A percentile compares a stretch with the other conserved stretches of the same genome.
Evolutionary conservation across 2,888 invertebrate species (phyloP).

Genomic region (Tolmerus cingulatus): DNA sequence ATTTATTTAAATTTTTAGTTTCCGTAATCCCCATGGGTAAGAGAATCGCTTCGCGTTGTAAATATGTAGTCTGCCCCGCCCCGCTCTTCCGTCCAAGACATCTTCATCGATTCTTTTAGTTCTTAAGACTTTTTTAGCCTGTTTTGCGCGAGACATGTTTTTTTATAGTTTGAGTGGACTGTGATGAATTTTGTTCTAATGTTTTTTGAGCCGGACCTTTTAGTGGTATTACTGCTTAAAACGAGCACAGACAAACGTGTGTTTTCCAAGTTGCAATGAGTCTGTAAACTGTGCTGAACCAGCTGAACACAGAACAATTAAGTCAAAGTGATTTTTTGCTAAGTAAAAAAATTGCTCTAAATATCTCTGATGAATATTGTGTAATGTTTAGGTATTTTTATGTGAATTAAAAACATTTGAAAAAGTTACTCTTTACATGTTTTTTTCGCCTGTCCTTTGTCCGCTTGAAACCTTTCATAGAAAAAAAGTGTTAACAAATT

Average conservation of each 20-base stretch:
- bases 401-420: conserved; percentile 18
- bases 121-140: conserved; percentile 1
- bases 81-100: not conserved
- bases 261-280: not conserved
- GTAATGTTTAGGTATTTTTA: conserved; percentile 21
- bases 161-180: conserved; percentile 43
- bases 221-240: not conserved
- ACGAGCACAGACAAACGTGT: not conserved
- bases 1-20: conserved; percentile 33
- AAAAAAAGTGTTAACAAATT: too few species aligned
- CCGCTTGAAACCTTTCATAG: too few species aligned
- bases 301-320: not conserved
- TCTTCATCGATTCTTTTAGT: conserved; percentile 23
- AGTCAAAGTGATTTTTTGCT: not conserved
- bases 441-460: not conserved
- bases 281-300: not conserved
- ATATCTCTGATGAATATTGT: conserved; percentile 16
- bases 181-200: conserved; percentile 44
- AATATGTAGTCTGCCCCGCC: conserved; percentile 4
- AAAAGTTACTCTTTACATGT: not conserved
- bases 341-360: not conserved
- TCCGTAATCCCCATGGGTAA: not conserved
- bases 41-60: not conserved
- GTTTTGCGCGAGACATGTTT: not conserved
- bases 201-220: not conserved